Conservation (phyloP, 53 echinoderm and acorn worm species). For the Patiria pectinifera region DNA sequence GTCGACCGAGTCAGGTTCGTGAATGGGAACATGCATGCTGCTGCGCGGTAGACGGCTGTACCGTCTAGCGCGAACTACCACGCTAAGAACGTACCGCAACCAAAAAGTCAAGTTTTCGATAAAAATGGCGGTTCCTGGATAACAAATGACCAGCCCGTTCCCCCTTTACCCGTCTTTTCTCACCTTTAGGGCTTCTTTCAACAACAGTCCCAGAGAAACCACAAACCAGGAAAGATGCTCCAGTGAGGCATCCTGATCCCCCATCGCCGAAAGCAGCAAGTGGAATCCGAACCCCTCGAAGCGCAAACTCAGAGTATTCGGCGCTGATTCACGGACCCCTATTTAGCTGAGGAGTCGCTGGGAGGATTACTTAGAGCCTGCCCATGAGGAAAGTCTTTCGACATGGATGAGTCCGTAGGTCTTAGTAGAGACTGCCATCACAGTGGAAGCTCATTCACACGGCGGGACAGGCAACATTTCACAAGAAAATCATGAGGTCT, state of each 20-base stretch:
- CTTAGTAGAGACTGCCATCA: background rate
- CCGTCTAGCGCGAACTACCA: too few relatives aligned
- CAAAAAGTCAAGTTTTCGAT: too few relatives aligned
- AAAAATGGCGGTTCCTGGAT: too few relatives aligned
- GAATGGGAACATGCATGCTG: too few relatives aligned
- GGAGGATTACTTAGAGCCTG: background rate
- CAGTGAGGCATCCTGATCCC: constrained; percentile 5
- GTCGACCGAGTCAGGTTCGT: too few relatives aligned
- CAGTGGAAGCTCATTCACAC: background rate
- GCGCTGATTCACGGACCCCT: background rate
- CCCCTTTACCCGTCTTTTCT: background rate
- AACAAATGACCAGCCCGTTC: too few relatives aligned
- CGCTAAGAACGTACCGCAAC: too few relatives aligned
- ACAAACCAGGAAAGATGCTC: constrained; percentile 21
- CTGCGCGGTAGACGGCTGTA: too few relatives aligned
- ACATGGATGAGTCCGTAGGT: background rate
- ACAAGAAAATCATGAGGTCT: background rate
- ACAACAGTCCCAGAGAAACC: constrained; percentile 10
- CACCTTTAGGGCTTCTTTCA: constrained; percentile 45
- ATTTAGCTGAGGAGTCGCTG: background rate
- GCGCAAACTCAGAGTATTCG: constrained; percentile 5
- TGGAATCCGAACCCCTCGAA: background rate
- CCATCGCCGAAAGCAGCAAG: background rate
- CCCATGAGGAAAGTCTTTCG: background rate
- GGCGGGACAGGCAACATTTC: background rate